Evolutionary conservation across 2,797 vertebrate species (phyloP).

Genomic region (Naso thynnoides): DNA sequence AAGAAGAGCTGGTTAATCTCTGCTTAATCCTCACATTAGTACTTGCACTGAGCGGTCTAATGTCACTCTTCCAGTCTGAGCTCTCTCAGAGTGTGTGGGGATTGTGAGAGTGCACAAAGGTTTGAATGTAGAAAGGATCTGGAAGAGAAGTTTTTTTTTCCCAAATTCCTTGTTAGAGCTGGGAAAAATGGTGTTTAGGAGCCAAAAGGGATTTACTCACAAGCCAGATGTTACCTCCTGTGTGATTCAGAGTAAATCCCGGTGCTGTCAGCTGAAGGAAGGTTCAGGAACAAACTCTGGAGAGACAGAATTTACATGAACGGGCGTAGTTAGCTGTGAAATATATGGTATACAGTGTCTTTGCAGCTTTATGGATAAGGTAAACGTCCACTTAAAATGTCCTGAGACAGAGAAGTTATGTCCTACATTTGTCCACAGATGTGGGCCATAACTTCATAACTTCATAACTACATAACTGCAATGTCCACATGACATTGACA

Average conservation of each 20-base stretch:
- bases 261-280: background rate
- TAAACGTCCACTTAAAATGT: constrained; percentile 3
- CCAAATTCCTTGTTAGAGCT: background rate
- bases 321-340: background rate
- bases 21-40: constrained; percentile 66
- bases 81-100: constrained; percentile 4
- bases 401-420: constrained; percentile 3
- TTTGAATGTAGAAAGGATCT: constrained; percentile 3
- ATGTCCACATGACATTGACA: constrained; percentile 4
- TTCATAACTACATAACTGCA: too few species aligned
- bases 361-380: constrained; percentile 10
- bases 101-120: constrained; percentile 20
- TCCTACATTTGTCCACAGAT: constrained; percentile 15
- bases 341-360: background rate
- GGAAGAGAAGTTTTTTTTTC: background rate
- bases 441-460: too few species aligned
- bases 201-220: background rate
- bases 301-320: constrained; percentile 1
- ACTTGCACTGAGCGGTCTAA: constrained; percentile 56
- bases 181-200: background rate
- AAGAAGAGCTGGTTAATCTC: constrained; percentile 61
- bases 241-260: background rate
- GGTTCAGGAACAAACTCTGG: constrained; percentile 4
- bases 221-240: background rate
- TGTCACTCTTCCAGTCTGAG: constrained; percentile 47